phyloP scores from a whole-genome alignment of 2,797 vertebrate species.

The Etheostoma nigrum region DNA sequence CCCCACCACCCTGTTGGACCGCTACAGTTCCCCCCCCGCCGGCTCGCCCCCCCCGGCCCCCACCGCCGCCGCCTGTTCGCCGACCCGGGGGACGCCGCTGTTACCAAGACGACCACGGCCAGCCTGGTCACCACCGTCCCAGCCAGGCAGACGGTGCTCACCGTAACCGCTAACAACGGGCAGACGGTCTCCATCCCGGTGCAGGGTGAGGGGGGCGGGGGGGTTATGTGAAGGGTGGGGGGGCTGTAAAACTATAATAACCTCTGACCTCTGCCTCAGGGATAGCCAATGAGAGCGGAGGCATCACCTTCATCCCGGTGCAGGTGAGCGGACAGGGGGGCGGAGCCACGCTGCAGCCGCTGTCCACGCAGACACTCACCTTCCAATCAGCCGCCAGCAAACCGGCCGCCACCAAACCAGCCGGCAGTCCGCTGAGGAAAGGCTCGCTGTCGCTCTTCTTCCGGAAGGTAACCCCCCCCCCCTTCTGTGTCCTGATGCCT shows the following conservation, averaged over 20 bases:
- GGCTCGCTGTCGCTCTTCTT: slow-evolving; percentile 91
- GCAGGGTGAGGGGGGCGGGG: slow-evolving; percentile 83
- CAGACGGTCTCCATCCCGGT: slow-evolving; percentile 93
- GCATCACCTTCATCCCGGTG: slow-evolving; percentile 92
- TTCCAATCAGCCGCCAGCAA: slow-evolving; percentile 82
- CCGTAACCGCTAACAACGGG: slow-evolving; percentile 91
- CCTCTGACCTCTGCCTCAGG: slow-evolving; percentile 76
- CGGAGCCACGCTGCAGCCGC: slow-evolving; percentile 65
- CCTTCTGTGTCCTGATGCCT: no score
- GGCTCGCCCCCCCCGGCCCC: slow-evolving; percentile 61
- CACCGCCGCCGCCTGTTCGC: slow-evolving; percentile 86
- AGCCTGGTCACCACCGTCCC: slow-evolving; percentile 86
- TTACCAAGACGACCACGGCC: slow-evolving; percentile 71
- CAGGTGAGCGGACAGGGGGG: slow-evolving; percentile 87
- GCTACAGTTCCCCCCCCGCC: slow-evolving; percentile 89
- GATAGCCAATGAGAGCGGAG: slow-evolving; percentile 92
- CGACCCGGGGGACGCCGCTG: slow-evolving; percentile 68
- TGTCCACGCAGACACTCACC: slow-evolving; percentile 74
- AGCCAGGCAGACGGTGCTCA: slow-evolving; percentile 93
- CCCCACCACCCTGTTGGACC: slow-evolving; percentile 86
- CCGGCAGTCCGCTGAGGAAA: slow-evolving; percentile 77
- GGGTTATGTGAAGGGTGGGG: no score
- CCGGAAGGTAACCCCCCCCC: slow-evolving; percentile 86
- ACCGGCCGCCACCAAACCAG: slow-evolving; percentile 58
- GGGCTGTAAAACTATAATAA: no score